These are phyloP conservation scores for Sycobia sp. DNA, from an alignment of 1,140 invertebrate species.

Conservation along the genomic window DNA sequence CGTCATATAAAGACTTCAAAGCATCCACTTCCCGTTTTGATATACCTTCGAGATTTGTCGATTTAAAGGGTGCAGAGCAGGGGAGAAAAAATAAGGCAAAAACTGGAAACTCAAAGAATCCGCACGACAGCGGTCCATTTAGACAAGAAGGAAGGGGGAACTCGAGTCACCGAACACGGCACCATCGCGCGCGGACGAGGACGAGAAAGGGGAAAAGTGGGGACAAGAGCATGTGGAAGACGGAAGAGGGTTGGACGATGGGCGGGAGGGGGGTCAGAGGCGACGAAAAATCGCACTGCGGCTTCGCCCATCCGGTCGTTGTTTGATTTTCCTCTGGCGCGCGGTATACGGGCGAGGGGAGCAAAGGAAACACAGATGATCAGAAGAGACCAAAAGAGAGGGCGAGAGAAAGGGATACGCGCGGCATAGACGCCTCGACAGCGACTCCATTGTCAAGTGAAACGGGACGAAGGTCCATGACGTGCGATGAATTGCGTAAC, in stretches of 20 bases:
- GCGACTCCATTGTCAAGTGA: constrained; percentile 22
- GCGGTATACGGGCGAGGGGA: no score
- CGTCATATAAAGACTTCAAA: constrained; percentile 29
- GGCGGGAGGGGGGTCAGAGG: background rate
- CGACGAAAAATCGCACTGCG: constrained; percentile 30
- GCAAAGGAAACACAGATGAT: no score
- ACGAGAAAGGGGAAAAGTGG: no score
- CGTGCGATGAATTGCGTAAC: constrained; percentile 49
- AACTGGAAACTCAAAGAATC: background rate
- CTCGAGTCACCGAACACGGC: no score
- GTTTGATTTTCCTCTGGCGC: constrained; percentile 38
- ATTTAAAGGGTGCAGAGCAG: background rate
- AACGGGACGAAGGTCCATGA: constrained; percentile 33
- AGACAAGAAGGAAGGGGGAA: no score
- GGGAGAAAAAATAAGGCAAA: background rate
- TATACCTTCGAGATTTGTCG: constrained; percentile 25
- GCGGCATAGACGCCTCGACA: no score
- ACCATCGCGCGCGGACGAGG: no score
- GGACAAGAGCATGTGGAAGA: background rate
- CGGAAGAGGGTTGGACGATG: background rate
- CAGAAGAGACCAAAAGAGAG: no score
- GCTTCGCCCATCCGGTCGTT: constrained; percentile 33
- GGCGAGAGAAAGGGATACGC: constrained; percentile 8
- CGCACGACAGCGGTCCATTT: background rate
- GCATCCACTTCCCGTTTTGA: constrained; percentile 23